Evolutionary conservation across 2,113 vertebrate species (phyloP).

Genomic region (Sula dactylatra): DNA sequence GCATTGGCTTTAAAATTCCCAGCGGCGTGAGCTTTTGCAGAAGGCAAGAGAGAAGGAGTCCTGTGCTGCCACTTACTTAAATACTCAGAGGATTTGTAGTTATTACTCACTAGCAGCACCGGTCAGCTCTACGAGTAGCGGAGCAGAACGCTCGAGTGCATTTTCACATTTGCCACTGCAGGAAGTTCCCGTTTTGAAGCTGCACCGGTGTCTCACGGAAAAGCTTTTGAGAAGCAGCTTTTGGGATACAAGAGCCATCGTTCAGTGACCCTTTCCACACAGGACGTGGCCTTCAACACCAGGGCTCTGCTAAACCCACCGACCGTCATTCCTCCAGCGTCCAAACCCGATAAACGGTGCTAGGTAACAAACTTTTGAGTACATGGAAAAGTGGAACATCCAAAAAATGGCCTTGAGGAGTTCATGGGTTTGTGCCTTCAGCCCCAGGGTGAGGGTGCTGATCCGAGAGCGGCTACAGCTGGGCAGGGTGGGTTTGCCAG

Average conservation of each 20-base stretch:
- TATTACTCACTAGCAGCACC: neutral
- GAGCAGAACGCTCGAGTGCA: neutral
- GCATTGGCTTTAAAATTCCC: neutral
- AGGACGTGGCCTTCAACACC: neutral
- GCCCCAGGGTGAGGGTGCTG: neutral
- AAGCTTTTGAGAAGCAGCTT: neutral
- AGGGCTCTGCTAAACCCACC: neutral
- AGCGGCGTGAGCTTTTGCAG: neutral
- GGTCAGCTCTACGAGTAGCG: neutral
- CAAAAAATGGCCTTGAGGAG: neutral
- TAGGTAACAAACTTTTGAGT: neutral
- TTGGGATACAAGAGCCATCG: neutral
- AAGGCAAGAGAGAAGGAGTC: neutral
- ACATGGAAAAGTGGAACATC: neutral
- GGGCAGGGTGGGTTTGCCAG: neutral
- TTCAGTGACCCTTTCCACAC: no score
- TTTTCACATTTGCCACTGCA: neutral
- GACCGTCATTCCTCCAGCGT: neutral
- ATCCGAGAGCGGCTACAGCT: fast-evolving
- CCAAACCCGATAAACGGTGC: neutral
- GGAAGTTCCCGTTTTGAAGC: neutral
- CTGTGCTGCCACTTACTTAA: neutral
- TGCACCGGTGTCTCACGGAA: neutral
- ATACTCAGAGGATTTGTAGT: neutral
- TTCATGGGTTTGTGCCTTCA: neutral